Evolutionary conservation across 2,113 vertebrate genomes (phyloP), one percentile per base, ranked within the genome.

Genomic region (Lepus europaeus): DNA sequence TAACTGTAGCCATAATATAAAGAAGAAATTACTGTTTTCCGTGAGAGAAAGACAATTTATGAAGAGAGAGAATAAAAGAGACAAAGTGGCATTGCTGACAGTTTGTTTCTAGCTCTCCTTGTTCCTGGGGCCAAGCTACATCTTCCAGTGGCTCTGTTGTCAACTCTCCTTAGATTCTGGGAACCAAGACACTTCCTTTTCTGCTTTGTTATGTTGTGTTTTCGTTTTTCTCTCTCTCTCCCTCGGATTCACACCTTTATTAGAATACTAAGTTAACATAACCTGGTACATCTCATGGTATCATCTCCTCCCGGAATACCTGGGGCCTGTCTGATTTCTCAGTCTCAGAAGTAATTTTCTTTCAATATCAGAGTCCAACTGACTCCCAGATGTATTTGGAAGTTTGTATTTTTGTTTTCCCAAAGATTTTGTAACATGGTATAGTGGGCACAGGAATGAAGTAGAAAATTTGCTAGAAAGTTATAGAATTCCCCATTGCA

Each of bases 401-500:
- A 96, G 56, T 93, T 87, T 94, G 31, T 61, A 20, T 33, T 95
- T 94, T 93, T 73, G 17, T 76, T 95, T 95, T 91, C 56, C 73
- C 23, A 82, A 78, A 69, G 51, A 68, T 90, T 96, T 96, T 86
- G 29, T 86, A 94, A 86, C 80, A 89, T 22, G 61, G 14, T 64
- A n/a, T 29, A 70, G 63, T 53, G 51, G 83, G 90, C 73, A 83
- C 4, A 91, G 33, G 72, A 93, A 94, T 92, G 72, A 88, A 45
- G 79, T 87, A 90, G 82, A 87, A 84, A 93, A 61, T 88, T 94
- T 86, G 56, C 72, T 89, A 80, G 39, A 92, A 96, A 96, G 92
- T 92, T 89, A 87, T 1, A 95, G 86, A 97, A 97, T 91, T 89
- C 86, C 83, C 88, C 33, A 70, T 25, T 87, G 81, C 70, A 78